Conservation (phyloP, 2,113 vertebrate species). For the Mormoops blainvillei region DNA sequence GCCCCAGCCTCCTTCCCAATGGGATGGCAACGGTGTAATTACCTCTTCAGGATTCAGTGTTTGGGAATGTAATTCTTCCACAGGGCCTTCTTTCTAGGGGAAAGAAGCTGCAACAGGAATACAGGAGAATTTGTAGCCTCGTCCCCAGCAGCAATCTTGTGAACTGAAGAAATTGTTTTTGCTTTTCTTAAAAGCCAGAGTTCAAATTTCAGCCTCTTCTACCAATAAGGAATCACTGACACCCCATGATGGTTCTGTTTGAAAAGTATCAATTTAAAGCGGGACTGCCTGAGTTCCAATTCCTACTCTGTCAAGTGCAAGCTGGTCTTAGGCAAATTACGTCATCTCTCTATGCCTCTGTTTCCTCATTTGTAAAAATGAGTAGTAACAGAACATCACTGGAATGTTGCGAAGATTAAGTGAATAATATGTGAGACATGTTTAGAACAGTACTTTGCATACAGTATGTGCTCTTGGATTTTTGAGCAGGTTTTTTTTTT, state of each 20-base stretch:
- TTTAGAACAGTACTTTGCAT: background rate
- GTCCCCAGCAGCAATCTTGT: background rate
- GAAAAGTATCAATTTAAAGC: background rate
- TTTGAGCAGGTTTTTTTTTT: background rate
- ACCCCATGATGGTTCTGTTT: background rate
- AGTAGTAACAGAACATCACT: background rate
- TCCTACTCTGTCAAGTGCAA: background rate
- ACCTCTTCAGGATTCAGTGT: slow-evolving; percentile 66
- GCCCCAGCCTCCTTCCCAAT: slow-evolving; percentile 69
- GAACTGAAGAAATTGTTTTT: slow-evolving; percentile 44
- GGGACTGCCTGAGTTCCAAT: background rate
- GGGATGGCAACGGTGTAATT: slow-evolving; percentile 67
- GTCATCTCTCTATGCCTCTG: background rate
- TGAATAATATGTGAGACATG: background rate
- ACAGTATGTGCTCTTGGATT: background rate
- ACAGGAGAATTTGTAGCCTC: background rate
- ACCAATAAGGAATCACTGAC: background rate
- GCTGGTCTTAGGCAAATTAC: background rate
- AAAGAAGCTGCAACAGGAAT: slow-evolving; percentile 20
- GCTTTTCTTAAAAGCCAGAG: slow-evolving; percentile 17
- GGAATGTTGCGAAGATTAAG: background rate
- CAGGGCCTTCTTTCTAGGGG: background rate
- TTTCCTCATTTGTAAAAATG: slow-evolving; percentile 5
- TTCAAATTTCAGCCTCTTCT: slow-evolving; percentile 40
- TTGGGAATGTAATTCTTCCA: slow-evolving; percentile 61